Percentiles rank a stretch among this genome's conserved stretches.
Evolutionary conservation across 2,113 vertebrate species (phyloP).

Genomic region (Scomber japonicus): DNA sequence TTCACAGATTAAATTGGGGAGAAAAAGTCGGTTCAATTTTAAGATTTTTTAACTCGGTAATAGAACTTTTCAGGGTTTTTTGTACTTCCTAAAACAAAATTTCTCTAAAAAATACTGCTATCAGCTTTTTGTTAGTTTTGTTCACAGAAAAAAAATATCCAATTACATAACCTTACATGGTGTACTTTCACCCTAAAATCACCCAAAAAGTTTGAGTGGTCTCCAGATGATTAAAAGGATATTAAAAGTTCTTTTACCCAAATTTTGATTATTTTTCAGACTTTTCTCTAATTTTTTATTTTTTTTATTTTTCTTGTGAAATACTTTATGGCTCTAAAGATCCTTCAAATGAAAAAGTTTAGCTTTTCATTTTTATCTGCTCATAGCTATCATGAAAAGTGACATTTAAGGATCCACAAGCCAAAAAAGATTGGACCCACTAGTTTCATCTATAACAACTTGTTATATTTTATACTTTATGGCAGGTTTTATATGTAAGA

Average conservation of each 20-base stretch:
- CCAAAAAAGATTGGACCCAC: background rate
- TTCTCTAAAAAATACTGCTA: no score
- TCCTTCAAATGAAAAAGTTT: no score
- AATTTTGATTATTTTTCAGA: background rate
- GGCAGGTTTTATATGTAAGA: no score
- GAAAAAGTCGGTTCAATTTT: no score
- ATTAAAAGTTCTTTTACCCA: no score
- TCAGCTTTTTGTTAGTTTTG: background rate
- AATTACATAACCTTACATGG: no score
- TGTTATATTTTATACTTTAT: background rate
- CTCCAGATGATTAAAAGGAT: background rate
- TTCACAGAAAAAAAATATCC: background rate
- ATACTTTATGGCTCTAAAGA: background rate
- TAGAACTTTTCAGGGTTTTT: background rate
- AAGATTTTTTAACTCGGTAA: no score
- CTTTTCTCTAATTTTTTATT: background rate
- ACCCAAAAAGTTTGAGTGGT: background rate
- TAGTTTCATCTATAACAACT: background rate
- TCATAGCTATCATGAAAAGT: background rate
- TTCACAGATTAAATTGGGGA: no score
- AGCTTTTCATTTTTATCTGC: background rate
- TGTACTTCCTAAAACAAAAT: no score
- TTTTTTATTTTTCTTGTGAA: background rate
- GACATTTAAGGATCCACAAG: background rate
- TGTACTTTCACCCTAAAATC: no score